Percentiles rank a stretch among this genome's conserved stretches.
Evolutionary conservation across 2,113 vertebrate genomes (phyloP).

Genomic region (Syngnathus typhle): DNA sequence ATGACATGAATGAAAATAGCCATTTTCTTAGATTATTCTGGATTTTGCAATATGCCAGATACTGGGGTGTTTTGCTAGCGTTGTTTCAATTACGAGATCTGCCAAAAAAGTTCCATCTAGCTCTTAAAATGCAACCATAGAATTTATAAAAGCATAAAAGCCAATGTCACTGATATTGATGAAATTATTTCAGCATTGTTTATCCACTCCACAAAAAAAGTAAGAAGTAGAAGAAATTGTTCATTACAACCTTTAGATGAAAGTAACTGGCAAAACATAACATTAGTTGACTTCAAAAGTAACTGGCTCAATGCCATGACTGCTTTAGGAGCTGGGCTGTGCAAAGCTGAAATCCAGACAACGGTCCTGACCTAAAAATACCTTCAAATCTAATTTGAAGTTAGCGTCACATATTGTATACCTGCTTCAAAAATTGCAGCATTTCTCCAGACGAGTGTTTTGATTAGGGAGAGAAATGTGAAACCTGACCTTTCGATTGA

Average conservation of each 20-base stretch:
- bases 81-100: no score
- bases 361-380: neutral
- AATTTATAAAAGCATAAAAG: neutral
- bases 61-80: no score
- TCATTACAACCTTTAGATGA: neutral
- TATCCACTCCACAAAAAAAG: neutral
- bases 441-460: neutral
- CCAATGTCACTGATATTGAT: no score
- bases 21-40: neutral
- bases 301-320: neutral
- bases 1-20: neutral
- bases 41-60: neutral
- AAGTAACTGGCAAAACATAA: neutral
- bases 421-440: neutral
- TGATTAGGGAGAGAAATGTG: neutral
- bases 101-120: no score
- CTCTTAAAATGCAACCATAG: no score
- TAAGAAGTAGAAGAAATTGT: neutral
- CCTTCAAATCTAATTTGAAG: conserved; percentile 2
- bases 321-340: neutral
- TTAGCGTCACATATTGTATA: neutral
- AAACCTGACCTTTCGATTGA: conserved; percentile 2
- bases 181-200: neutral
- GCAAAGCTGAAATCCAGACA: neutral
- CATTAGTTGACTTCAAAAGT: neutral